These are phyloP conservation scores for Hirtodrosophila alboralis DNA, from an alignment of 2,888 invertebrate species.

Conservation along the genomic window DNA sequence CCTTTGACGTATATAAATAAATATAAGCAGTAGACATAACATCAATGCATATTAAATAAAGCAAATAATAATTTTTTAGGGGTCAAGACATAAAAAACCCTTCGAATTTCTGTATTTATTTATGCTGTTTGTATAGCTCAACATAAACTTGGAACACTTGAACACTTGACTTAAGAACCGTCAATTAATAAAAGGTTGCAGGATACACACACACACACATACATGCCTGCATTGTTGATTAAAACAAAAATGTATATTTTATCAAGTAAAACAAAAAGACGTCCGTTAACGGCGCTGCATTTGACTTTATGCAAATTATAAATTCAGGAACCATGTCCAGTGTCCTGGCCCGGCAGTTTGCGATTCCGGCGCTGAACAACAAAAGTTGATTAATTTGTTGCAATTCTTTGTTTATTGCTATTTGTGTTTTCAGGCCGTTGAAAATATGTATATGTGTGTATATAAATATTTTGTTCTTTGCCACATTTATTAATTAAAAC, in stretches of 20 bases:
- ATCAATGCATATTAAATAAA: constrained; percentile 76
- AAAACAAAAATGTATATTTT: constrained; percentile 51
- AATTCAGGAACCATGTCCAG: constrained; percentile 51
- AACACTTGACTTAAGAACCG: constrained; percentile 22
- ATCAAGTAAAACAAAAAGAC: constrained; percentile 31
- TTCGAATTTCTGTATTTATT: no score
- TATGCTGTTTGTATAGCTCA: constrained; percentile 54
- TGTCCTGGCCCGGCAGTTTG: constrained; percentile 8
- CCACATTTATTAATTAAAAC: constrained; percentile 73
- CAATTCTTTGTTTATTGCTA: constrained; percentile 43
- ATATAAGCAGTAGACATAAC: constrained; percentile 26
- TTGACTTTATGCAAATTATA: constrained; percentile 69
- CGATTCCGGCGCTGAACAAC: constrained; percentile 21
- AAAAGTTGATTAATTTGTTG: constrained; percentile 72
- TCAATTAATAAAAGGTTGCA: constrained; percentile 57
- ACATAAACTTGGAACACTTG: constrained; percentile 24
- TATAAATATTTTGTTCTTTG: constrained; percentile 30
- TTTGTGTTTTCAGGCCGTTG: constrained; percentile 53
- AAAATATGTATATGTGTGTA: constrained; percentile 40
- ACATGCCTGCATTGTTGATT: constrained; percentile 38
- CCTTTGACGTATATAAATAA: constrained; percentile 18
- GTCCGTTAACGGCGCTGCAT: constrained; percentile 29
- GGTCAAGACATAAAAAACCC: constrained; percentile 16
- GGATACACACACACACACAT: constrained; percentile 1
- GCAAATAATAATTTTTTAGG: constrained; percentile 71